phyloP scores from a whole-genome alignment of 2,888 invertebrate genomes.

The Pyrochroa serraticornis region DNA sequence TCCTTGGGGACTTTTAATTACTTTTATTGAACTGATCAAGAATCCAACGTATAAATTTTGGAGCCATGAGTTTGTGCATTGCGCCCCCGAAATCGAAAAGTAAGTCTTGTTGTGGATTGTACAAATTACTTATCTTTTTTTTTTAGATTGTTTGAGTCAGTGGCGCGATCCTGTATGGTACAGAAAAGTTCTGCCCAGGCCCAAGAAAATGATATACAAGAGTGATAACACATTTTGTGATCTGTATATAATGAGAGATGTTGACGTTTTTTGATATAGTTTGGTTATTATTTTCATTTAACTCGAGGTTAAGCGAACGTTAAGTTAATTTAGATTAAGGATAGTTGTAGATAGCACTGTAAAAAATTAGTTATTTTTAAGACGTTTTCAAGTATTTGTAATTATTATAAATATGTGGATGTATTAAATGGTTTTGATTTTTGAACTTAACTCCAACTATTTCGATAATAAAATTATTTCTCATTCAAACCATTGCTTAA shows the following conservation, averaged over 20 bases:
- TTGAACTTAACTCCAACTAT: slow-evolving; percentile 39
- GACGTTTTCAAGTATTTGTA: slow-evolving; percentile 57
- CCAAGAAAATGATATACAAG: slow-evolving; percentile 70
- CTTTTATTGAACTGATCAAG: slow-evolving; percentile 98
- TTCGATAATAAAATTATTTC: too few species aligned
- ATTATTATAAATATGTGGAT: slow-evolving; percentile 55
- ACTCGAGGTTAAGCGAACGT: slow-evolving; percentile 13
- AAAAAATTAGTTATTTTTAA: slow-evolving; percentile 56
- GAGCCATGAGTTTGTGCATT: slow-evolving; percentile 99
- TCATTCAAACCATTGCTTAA: too few species aligned
- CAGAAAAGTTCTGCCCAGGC: slow-evolving; percentile 73
- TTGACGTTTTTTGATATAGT: slow-evolving; percentile 21
- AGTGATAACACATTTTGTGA: slow-evolving; percentile 61
- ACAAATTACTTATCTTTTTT: slow-evolving; percentile 27
- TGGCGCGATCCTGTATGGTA: slow-evolving; percentile 93
- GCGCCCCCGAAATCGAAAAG: slow-evolving; percentile 99
- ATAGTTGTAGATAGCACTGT: slow-evolving; percentile 51
- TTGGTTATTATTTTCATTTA: slow-evolving; percentile 23
- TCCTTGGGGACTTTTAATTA: slow-evolving; percentile 98
- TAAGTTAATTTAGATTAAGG: slow-evolving; percentile 29
- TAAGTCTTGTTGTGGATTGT: slow-evolving; percentile 62
- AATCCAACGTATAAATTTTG: slow-evolving; percentile 99
- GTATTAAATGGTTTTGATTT: slow-evolving; percentile 57
- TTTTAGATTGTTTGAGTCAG: slow-evolving; percentile 90
- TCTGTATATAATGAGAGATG: slow-evolving; percentile 43